Evolutionary conservation across 2,113 vertebrate genomes (phyloP).

Genomic region (Pangasianodon hypophthalmus): DNA sequence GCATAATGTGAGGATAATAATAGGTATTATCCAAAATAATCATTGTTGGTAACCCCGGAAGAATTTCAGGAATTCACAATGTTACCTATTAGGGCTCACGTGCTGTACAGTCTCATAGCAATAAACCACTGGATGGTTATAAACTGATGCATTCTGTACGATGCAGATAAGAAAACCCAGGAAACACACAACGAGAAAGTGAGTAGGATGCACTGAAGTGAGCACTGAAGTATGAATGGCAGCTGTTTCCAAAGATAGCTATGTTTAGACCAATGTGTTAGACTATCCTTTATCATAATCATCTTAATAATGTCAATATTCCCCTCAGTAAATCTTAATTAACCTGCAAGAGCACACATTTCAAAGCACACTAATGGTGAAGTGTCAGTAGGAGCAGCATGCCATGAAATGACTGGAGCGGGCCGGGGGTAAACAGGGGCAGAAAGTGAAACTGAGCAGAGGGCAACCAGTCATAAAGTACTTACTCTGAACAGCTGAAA

Average conservation of each 20-base stretch:
- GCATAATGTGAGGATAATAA: conserved; percentile 11
- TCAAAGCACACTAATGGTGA: not conserved
- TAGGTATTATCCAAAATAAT: not conserved
- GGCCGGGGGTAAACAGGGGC: not conserved
- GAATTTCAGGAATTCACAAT: not conserved
- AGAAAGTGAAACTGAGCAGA: not conserved
- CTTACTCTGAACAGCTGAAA: not conserved
- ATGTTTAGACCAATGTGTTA: not conserved
- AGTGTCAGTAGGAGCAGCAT: not conserved
- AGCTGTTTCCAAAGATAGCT: not conserved
- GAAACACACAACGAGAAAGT: conserved; percentile 1
- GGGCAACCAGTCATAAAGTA: not conserved
- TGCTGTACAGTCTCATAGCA: conserved; percentile 6
- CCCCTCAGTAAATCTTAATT: not conserved
- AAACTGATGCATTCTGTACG: conserved; percentile 1
- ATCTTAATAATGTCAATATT: not conserved
- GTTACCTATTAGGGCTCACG: not conserved
- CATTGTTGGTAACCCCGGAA: not conserved
- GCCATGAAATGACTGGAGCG: not conserved
- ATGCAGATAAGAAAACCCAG: conserved; percentile 27
- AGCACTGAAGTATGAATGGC: not conserved
- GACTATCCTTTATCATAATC: conserved; percentile 17
- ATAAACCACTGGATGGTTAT: not conserved
- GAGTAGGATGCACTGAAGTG: conserved; percentile 17
- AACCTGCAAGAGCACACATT: not conserved